These are phyloP conservation scores for Euglossa dilemma DNA, from an alignment of 1,140 invertebrate genomes.

Conservation along the genomic window DNA sequence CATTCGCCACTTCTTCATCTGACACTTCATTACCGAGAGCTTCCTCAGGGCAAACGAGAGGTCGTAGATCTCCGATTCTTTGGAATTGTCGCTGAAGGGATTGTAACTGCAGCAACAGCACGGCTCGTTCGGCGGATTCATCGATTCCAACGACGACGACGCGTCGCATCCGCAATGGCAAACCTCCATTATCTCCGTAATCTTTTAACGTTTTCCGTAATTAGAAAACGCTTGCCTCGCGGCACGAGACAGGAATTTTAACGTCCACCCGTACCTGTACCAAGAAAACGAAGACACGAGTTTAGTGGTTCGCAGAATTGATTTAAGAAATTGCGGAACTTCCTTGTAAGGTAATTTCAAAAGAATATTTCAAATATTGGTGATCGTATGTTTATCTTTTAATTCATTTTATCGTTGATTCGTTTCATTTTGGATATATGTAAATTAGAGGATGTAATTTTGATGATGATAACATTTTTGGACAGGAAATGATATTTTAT, in stretches of 20 bases:
- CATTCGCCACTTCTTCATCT: slow-evolving; percentile 77
- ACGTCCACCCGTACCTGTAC: background rate
- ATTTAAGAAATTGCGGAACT: too few species aligned
- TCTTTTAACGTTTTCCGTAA: background rate
- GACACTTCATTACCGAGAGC: slow-evolving; percentile 75
- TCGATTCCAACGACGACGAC: slow-evolving; percentile 32
- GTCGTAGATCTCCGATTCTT: slow-evolving; percentile 72
- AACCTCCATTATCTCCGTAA: slow-evolving; percentile 33
- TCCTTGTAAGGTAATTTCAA: background rate
- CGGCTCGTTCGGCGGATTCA: slow-evolving; percentile 65
- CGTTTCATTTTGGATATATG: too few species aligned
- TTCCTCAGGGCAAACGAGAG: slow-evolving; percentile 74
- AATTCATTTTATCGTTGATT: too few species aligned
- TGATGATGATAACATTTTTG: too few species aligned
- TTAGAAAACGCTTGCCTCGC: background rate
- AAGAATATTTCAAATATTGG: too few species aligned
- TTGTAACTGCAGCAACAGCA: slow-evolving; percentile 72
- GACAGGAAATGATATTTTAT: too few species aligned
- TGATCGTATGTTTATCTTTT: too few species aligned
- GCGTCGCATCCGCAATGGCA: slow-evolving; percentile 68
- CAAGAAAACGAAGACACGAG: background rate
- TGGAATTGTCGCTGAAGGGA: slow-evolving; percentile 68
- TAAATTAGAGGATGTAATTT: too few species aligned
- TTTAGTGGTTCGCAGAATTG: background rate
- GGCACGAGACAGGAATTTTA: background rate